Conservation (phyloP, 1,140 invertebrate species). For the Uloborus diversus region DNA sequence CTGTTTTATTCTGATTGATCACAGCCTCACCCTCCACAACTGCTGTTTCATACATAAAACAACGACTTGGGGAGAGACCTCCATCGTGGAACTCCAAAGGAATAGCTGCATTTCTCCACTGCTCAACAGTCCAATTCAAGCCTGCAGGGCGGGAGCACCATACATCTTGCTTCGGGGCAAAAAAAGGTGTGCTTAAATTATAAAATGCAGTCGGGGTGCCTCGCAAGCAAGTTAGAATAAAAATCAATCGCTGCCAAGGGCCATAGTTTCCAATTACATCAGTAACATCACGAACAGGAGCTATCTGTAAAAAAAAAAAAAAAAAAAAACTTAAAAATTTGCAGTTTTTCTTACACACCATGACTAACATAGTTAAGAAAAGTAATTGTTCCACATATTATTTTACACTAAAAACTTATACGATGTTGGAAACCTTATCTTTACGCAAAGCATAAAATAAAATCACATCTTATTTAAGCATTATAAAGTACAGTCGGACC, state of each 20-base stretch:
- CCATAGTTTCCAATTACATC: conserved; percentile 52
- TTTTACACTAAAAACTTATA: no score
- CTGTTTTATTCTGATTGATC: conserved; percentile 33
- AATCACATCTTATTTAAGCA: no score
- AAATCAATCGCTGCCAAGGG: conserved; percentile 49
- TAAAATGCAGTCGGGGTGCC: conserved; percentile 51
- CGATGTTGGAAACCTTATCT: no score
- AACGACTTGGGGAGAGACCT: conserved; percentile 10
- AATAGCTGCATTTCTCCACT: conserved; percentile 39
- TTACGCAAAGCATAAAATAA: no score
- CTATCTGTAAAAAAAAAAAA: no score
- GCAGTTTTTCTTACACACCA: no score
- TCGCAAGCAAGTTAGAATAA: conserved; percentile 42
- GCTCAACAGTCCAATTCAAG: conserved; percentile 6
- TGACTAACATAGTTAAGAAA: no score
- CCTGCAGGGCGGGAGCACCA: conserved; percentile 31
- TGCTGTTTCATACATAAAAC: conserved; percentile 28
- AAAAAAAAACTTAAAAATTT: no score
- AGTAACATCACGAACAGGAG: conserved; percentile 25
- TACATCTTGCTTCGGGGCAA: conserved; percentile 40
- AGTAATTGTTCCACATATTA: no score
- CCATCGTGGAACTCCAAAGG: conserved; percentile 18
- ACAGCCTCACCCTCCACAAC: background rate
- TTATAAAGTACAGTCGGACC: no score
- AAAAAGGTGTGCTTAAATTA: conserved; percentile 50